Conservation (phyloP, 2,888 invertebrate species). For the Phalangium opilio region DNA sequence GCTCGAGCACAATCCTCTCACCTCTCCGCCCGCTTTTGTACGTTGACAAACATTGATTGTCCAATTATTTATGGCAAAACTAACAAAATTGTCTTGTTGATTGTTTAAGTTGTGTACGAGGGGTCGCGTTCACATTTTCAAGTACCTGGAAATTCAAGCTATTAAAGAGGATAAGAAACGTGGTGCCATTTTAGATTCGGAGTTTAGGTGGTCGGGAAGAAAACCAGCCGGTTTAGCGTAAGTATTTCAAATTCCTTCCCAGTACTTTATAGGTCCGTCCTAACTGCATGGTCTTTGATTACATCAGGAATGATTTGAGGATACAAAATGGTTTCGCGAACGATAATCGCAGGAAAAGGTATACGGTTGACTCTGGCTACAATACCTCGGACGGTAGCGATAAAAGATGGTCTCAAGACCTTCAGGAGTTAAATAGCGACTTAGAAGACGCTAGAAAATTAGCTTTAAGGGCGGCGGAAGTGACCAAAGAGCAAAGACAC, state of each 20-base stretch:
- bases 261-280: background rate
- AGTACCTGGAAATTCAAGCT: conserved; percentile 78
- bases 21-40: conserved; percentile 82
- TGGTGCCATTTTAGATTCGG: conserved; percentile 22
- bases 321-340: conserved; percentile 17
- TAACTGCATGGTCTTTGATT: conserved; percentile 1
- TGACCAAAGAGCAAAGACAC: conserved; percentile 23
- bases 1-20: conserved; percentile 76
- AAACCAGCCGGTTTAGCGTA: conserved; percentile 11
- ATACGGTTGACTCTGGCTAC: conserved; percentile 77
- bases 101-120: conserved; percentile 62
- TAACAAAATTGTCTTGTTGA: conserved; percentile 4
- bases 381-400: conserved; percentile 63
- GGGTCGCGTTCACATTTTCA: conserved; percentile 86
- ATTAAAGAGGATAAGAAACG: conserved; percentile 44
- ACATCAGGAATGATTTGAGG: conserved; percentile 14
- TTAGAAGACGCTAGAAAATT: conserved; percentile 22
- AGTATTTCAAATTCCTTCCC: background rate
- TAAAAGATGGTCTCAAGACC: conserved; percentile 30
- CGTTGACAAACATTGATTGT: conserved; percentile 32
- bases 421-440: conserved; percentile 18
- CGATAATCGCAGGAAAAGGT: conserved; percentile 42
- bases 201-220: conserved; percentile 15
- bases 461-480: conserved; percentile 24
- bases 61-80: too few relatives aligned